A percentile compares a stretch with the other conserved stretches of the same genome.
Conservation (phyloP, 2,888 invertebrate species). For the Fragum fragum region DNA sequence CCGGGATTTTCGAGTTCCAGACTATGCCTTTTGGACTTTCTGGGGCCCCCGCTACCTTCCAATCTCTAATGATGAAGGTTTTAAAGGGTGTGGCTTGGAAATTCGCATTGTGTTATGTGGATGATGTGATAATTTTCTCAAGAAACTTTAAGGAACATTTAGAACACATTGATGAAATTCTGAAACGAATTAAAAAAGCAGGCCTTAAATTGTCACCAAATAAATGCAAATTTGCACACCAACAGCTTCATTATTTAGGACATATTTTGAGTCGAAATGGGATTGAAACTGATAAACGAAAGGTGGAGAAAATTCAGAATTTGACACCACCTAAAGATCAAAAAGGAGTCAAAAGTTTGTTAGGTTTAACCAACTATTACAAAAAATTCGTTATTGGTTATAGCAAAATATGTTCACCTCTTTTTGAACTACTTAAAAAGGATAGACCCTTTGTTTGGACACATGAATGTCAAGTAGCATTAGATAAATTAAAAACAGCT, state of each 20-base stretch:
- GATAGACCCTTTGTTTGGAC: slow-evolving; percentile 40
- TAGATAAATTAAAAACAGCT: slow-evolving; percentile 53
- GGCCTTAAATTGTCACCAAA: too few relatives aligned
- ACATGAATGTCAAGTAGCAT: slow-evolving; percentile 60
- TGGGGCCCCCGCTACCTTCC: too few relatives aligned
- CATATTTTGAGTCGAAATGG: not conserved
- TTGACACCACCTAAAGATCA: slow-evolving; percentile 32
- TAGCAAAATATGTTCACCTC: slow-evolving; percentile 55
- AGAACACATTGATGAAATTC: slow-evolving; percentile 52
- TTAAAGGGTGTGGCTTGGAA: slow-evolving; percentile 59
- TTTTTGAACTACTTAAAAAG: slow-evolving; percentile 49
- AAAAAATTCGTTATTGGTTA: too few relatives aligned
- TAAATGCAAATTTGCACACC: too few relatives aligned
- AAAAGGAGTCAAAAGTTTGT: slow-evolving; percentile 59
- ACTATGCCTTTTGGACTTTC: too few relatives aligned
- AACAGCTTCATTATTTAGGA: slow-evolving; percentile 41
- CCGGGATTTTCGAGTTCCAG: too few relatives aligned
- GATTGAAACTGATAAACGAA: too few relatives aligned
- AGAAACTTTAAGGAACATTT: slow-evolving; percentile 53
- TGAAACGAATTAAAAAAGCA: slow-evolving; percentile 50
- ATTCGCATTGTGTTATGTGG: slow-evolving; percentile 53
- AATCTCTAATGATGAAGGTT: too few relatives aligned
- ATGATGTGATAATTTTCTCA: slow-evolving; percentile 62
- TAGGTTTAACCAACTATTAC: too few relatives aligned
- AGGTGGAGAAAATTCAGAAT: not conserved